Percentiles rank a stretch among this genome's conserved stretches.
Conservation (phyloP, 2,797 vertebrate species). For the Xiphorhynchus erythropygius region DNA sequence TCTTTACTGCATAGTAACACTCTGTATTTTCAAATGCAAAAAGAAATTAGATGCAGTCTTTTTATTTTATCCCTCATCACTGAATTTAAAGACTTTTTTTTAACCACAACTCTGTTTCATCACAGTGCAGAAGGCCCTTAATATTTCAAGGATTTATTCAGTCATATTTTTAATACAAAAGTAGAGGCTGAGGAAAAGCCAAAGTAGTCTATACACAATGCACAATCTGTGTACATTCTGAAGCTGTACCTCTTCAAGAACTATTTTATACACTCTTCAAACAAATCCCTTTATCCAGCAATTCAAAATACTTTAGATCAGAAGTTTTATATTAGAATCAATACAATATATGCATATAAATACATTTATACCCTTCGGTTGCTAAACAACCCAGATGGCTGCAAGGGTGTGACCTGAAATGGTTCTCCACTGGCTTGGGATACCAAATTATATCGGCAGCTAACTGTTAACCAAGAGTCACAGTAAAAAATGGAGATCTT, state of each 20-base stretch:
- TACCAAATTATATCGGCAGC: not conserved
- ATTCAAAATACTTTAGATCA: slow-evolving; percentile 70
- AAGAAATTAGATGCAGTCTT: slow-evolving; percentile 38
- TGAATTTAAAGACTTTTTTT: slow-evolving; percentile 56
- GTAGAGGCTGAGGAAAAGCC: slow-evolving; percentile 64
- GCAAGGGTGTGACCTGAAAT: slow-evolving; percentile 46
- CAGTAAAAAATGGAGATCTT: not conserved
- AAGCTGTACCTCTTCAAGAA: slow-evolving; percentile 62
- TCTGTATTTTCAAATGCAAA: slow-evolving; percentile 22
- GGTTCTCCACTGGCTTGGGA: slow-evolving; percentile 40
- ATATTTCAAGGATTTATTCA: slow-evolving; percentile 66
- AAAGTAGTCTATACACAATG: slow-evolving; percentile 72
- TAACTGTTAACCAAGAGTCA: slow-evolving; percentile 21
- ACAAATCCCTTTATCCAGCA: slow-evolving; percentile 67
- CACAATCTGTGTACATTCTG: slow-evolving; percentile 67
- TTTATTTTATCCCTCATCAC: slow-evolving; percentile 28
- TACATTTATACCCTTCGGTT: slow-evolving; percentile 66
- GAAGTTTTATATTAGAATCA: slow-evolving; percentile 63
- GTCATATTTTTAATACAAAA: slow-evolving; percentile 68
- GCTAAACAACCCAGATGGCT: slow-evolving; percentile 54
- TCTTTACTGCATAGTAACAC: slow-evolving; percentile 55
- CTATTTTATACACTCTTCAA: slow-evolving; percentile 62
- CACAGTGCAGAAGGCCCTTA: slow-evolving; percentile 73
- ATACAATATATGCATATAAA: slow-evolving; percentile 66
- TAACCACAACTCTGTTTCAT: slow-evolving; percentile 65